Base-by-base conservation (phyloP, 2,888 invertebrate species). In the Choristoneura rosaceana region DNA sequence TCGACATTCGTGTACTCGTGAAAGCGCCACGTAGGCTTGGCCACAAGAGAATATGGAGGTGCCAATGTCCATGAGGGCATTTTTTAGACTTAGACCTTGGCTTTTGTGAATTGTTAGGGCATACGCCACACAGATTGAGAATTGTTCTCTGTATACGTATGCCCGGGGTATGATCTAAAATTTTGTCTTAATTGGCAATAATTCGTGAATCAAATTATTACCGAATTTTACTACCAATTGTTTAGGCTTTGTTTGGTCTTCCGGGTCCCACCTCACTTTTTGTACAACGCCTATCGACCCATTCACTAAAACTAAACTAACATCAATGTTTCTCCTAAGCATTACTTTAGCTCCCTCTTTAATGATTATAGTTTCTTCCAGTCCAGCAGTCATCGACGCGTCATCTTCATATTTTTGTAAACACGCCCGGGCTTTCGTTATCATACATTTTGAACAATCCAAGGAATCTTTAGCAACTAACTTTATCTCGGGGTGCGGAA, bases 101-200 rank as follows among this genome's bases (percentile, higher is more conserved):
- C 74, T 71, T 60, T 70, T 77, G 64, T 77, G 75, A 17, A 77
- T 77, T 4, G 74, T 77, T 63, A 76, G 9, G 50, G 76, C 77
- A 74, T 78, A 79, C 9, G 77, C 76, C 17, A 80, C 41, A 74
- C 78, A 77, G 17, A 79, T 78, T 45, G 69, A 74, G 47, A 76
- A 76, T 47, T 78, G 75, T 79, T 76, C 76, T 52, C 76, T 38
- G 70, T 77, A 60, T 52, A 77, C 77, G 68, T 74, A 77, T 55
- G 74, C 76, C 58, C 74, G 58, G 50, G 17, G 55, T 55, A 78
- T 74, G 58, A 78, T 76, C 61, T 78, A 70, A 77, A 78, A 78
- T 75, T 79, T 38, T n/a, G n/a, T n/a, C n/a, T n/a, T n/a, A n/a
- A n/a, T n/a, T n/a, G n/a, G n/a, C n/a, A n/a, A n/a, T n/a, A n/a